Percentiles rank a stretch among this genome's conserved stretches.
These are phyloP conservation scores for Zaprionus nigranus DNA, from an alignment of 1,140 invertebrate species.

Conservation along the genomic window DNA sequence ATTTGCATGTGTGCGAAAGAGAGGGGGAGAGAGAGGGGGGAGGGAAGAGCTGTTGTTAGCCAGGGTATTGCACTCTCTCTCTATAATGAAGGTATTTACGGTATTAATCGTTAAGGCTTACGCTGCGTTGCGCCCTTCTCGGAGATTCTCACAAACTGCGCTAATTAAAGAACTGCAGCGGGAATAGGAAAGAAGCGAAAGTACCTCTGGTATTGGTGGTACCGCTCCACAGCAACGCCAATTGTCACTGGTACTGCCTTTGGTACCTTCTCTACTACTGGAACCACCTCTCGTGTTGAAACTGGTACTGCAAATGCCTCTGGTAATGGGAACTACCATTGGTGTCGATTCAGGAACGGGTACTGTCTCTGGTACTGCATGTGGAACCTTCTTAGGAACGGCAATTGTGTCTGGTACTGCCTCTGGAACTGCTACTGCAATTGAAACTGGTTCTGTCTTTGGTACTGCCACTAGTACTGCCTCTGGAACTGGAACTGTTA, in stretches of 20 bases:
- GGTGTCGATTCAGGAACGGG: background rate
- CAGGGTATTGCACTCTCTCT: constrained; percentile 49
- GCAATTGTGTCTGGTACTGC: background rate
- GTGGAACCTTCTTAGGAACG: background rate
- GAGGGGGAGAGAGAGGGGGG: background rate
- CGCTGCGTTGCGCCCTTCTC: constrained; percentile 1
- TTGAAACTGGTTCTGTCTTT: background rate
- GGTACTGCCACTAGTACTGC: too few relatives aligned
- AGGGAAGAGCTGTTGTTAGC: background rate
- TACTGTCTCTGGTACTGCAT: background rate
- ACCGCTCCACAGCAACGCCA: too few relatives aligned
- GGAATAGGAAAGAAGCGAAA: background rate
- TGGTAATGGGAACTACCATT: background rate
- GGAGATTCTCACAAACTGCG: background rate
- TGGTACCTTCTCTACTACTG: background rate
- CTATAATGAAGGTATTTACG: constrained; percentile 56
- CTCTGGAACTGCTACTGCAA: background rate
- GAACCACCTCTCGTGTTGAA: background rate
- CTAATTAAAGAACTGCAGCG: background rate
- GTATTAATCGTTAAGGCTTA: constrained; percentile 59
- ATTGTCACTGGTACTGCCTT: background rate
- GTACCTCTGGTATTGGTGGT: background rate
- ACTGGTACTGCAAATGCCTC: background rate
- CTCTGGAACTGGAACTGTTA: constrained; percentile 2
- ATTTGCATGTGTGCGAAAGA: constrained; percentile 47